Evolutionary conservation across 2,113 vertebrate species (phyloP).

Genomic region (Myiozetetes cayanensis): DNA sequence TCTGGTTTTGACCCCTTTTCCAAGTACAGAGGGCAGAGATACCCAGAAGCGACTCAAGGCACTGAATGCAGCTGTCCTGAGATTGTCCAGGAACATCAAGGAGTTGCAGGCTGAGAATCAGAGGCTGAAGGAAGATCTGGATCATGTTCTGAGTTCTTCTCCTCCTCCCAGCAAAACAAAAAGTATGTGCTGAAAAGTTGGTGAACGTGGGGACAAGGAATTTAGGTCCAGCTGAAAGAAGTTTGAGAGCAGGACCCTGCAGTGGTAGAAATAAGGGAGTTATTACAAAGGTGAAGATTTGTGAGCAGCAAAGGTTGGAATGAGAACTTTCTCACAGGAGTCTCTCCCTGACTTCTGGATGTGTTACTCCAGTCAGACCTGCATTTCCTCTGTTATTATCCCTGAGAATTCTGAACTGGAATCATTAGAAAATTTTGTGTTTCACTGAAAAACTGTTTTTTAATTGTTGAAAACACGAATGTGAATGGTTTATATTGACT

Average conservation of each 20-base stretch:
- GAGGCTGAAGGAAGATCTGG: conserved; percentile 81
- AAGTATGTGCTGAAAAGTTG: conserved; percentile 61
- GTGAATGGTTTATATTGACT: background rate
- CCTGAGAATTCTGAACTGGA: background rate
- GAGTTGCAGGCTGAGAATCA: conserved; percentile 86
- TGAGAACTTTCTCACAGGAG: background rate
- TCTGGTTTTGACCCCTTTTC: background rate
- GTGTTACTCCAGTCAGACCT: background rate
- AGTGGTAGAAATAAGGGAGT: background rate
- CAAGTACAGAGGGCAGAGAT: conserved; percentile 75
- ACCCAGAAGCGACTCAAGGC: conserved; percentile 78
- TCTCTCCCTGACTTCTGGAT: background rate
- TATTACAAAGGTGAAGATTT: background rate
- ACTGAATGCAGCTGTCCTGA: conserved; percentile 78
- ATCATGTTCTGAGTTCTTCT: conserved; percentile 68
- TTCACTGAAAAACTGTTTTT: background rate
- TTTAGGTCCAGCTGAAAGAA: background rate
- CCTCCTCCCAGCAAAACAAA: conserved; percentile 66
- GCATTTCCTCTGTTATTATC: background rate
- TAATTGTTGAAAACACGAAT: background rate
- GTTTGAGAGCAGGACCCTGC: background rate
- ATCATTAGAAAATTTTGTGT: background rate
- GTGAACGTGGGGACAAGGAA: rapidly evolving
- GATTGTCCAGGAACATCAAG: conserved; percentile 81
- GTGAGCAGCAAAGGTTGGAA: background rate